Evolutionary conservation across 2,113 vertebrate species (phyloP).

Genomic region (Miniopterus natalensis): DNA sequence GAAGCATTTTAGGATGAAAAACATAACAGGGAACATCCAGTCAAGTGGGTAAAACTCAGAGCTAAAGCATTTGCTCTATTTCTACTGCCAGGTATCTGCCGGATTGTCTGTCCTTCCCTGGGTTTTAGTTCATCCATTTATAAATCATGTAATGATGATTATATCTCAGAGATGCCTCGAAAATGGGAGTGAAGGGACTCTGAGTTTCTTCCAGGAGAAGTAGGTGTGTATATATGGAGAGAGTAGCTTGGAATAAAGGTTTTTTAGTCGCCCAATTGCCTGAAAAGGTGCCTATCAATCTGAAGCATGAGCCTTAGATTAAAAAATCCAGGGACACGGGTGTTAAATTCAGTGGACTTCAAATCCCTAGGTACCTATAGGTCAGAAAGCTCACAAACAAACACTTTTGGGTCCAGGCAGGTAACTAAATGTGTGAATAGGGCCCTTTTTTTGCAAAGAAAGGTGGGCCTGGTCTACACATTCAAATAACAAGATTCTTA

Average conservation of each 20-base stretch:
- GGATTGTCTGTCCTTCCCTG: neutral
- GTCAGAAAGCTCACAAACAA: neutral
- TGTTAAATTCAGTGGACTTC: slow-evolving; percentile 11
- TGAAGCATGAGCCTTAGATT: neutral
- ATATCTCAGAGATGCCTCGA: neutral
- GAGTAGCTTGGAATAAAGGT: neutral
- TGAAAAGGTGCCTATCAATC: slow-evolving; percentile 2
- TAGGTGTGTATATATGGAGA: neutral
- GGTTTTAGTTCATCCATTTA: neutral
- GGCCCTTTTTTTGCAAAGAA: neutral
- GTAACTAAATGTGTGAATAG: slow-evolving; percentile 10
- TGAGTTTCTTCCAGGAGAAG: neutral
- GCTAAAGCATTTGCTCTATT: neutral
- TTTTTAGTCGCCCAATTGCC: neutral
- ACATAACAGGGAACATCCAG: neutral
- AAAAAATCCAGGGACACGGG: neutral
- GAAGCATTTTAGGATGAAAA: slow-evolving; percentile 32
- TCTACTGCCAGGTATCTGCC: neutral
- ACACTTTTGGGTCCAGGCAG: neutral
- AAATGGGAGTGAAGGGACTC: neutral
- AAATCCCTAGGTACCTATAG: neutral
- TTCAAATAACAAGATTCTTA: slow-evolving; percentile 36
- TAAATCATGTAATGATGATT: neutral
- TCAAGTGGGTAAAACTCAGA: slow-evolving; percentile 14
- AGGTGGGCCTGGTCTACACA: neutral